Evolutionary conservation across 2,888 invertebrate species (phyloP), one percentile per base, ranked within the genome.

Genomic region (Euplagia quadripunctaria): DNA sequence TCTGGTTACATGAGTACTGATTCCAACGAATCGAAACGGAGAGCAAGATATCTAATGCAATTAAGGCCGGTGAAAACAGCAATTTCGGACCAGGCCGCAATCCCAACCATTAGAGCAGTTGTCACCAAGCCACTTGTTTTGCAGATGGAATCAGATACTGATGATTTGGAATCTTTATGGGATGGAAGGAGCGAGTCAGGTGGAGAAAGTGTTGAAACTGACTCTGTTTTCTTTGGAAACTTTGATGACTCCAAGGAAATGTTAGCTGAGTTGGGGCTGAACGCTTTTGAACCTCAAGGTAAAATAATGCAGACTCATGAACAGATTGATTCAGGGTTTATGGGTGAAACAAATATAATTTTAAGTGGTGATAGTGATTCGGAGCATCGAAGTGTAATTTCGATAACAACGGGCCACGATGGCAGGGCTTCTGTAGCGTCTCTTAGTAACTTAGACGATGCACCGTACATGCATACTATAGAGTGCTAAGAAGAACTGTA

Each of bases 1-100:
- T 98, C 98, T 14, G 98, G 98, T 0, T 98, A 98, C 85, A 96
- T 98, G 85, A 98, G 98, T 88, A 98, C 98, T 0, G 98, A 98
- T 88, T 98, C 98, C 3, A 97, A 96, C 74, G 97, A 97, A 84
- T 96, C 97, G 0, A 96, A 95, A 84, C 92, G 94, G 63, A 92
- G 94, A 85, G 94, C 95, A 14, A 94, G 93, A 79, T 96, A 94
- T 81, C 88, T 95, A 75, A 90, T 95, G 91, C 96, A 96, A 79
- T 81, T 95, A 42, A 93, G 90, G 82, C 94, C 95, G 11, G 31
- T 82, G 9, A 94, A 92, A 81, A 82, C 89, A 14, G 67, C 86
- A 11, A 78, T 90, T 49, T 87, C 89, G 20, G 92, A 93, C 76
- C 85, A 91, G 0, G 87, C 83, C 55, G 77, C 85, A 51, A 81